Base-by-base conservation (phyloP, 2,113 vertebrate genomes). In the Equus quagga region DNA sequence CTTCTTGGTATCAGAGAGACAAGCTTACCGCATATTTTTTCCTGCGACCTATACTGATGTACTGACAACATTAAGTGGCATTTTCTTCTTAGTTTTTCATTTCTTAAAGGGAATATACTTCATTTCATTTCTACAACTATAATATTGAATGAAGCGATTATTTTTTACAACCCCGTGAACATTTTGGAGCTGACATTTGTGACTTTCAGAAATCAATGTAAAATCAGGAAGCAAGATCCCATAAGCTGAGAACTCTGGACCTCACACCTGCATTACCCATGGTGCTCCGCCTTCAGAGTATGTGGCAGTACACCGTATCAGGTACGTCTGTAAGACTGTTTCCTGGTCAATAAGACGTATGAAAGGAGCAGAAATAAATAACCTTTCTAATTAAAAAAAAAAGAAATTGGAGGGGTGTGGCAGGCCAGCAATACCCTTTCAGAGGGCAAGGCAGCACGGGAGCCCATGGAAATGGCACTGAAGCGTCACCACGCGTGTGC, bases 291-390 rank as follows among this genome's bases (percentile, higher is more conserved):
- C 64, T 94, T 88, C 72, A 88, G 23, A 80, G 31, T 10, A 6
- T 41, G 28, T 60, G 31, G 49, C 28, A 21, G 51, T 26, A 24
- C 36, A 18, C 58, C 49, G 58, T 58, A 58, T 18, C 65, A 8
- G 28, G 26, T 72, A 69, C 28, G 19, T 49, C 60, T 51, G 51
- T 60, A 44, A 87, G 51, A 70, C 51, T 64, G 33, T 69, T 80
- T n/a, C 65, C 41, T 72, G 23, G n/a, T 54, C 12, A 54, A 72
- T 91, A 95, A 89, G 85, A 58, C 98, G 83, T 98, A 69, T 6
- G 7, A 97, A 96, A 96, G 56, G 69, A 98, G 79, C 70, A 96
- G 97, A 98, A 98, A 98, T 98, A 98, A 98, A 98, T 98, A 82
- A 92, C 89, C 98, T 98, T 98, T 98, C 97, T 98, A 98, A 36